phyloP scores from a whole-genome alignment of 2,797 vertebrate species.

The Mormyrus proboscirostris region DNA sequence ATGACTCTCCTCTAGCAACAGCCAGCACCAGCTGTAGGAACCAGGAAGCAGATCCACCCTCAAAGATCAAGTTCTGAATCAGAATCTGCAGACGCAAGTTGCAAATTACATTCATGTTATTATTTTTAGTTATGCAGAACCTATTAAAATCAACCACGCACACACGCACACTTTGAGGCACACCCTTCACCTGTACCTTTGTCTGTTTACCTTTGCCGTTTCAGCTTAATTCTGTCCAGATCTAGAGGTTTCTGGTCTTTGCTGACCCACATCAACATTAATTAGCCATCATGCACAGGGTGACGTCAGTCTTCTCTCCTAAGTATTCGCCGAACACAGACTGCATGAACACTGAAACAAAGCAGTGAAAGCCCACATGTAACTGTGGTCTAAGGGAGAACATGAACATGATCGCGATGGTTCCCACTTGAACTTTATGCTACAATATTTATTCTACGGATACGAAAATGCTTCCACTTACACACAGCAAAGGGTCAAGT shows the following conservation, averaged over 20 bases:
- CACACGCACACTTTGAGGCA: not conserved
- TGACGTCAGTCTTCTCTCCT: conserved; percentile 41
- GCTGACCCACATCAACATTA: not conserved
- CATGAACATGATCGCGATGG: conserved; percentile 53
- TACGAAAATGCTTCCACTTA: not conserved
- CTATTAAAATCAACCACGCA: not conserved
- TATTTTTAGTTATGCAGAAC: not conserved
- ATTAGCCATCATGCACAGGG: not conserved
- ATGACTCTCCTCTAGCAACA: not conserved
- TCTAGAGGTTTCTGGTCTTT: not conserved
- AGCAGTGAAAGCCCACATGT: conserved; percentile 50
- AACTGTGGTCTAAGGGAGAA: conserved; percentile 43
- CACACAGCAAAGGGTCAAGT: not conserved
- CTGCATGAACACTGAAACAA: conserved; percentile 56
- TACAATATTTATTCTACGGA: conserved; percentile 32
- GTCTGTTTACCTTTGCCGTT: not conserved
- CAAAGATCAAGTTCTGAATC: not conserved
- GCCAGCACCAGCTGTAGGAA: not conserved
- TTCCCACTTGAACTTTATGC: conserved; percentile 48
- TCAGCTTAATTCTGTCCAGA: not conserved
- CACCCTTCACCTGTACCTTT: not conserved
- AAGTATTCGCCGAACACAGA: conserved; percentile 54
- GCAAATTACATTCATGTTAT: not conserved
- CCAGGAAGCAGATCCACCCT: not conserved
- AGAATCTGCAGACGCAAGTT: not conserved